Percentiles rank a stretch among this genome's conserved stretches.
These are phyloP conservation scores for Torymus texanus DNA, from an alignment of 2,888 invertebrate genomes.

Conservation along the genomic window DNA sequence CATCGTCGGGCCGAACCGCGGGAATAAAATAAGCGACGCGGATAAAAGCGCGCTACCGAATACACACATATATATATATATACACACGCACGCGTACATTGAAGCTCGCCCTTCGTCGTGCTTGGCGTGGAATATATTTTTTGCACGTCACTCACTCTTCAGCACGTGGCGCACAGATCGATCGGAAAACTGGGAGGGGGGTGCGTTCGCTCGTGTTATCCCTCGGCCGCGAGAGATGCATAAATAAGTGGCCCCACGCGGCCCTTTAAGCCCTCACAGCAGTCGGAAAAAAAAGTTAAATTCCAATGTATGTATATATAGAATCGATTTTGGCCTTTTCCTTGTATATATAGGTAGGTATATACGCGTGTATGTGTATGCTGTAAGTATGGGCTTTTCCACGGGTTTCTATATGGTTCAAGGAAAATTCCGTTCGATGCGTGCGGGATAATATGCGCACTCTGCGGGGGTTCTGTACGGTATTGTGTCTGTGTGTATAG, in stretches of 20 bases:
- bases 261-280: constrained; percentile 57
- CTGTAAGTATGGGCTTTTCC: too few species aligned
- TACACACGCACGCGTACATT: constrained; percentile 21
- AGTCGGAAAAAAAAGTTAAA: constrained; percentile 29
- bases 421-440: too few species aligned
- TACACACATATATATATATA: constrained; percentile 16
- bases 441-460: too few species aligned
- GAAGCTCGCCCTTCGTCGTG: not conserved
- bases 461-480: too few species aligned
- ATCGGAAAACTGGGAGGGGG: constrained; percentile 62
- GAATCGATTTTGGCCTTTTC: constrained; percentile 8
- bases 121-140: constrained; percentile 66
- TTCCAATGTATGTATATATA: constrained; percentile 17
- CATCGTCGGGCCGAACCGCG: not conserved
- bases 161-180: constrained; percentile 70
- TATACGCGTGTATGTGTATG: too few species aligned
- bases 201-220: constrained; percentile 16
- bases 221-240: constrained; percentile 63
- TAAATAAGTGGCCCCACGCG: constrained; percentile 65
- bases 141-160: constrained; percentile 68
- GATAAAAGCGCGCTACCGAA: constrained; percentile 45
- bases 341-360: too few species aligned
- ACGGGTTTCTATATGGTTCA: too few species aligned
- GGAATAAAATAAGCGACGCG: constrained; percentile 47
- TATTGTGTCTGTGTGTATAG: too few species aligned